Base-by-base conservation (phyloP, 1,140 invertebrate genomes). In the Notospermus geniculatus region DNA sequence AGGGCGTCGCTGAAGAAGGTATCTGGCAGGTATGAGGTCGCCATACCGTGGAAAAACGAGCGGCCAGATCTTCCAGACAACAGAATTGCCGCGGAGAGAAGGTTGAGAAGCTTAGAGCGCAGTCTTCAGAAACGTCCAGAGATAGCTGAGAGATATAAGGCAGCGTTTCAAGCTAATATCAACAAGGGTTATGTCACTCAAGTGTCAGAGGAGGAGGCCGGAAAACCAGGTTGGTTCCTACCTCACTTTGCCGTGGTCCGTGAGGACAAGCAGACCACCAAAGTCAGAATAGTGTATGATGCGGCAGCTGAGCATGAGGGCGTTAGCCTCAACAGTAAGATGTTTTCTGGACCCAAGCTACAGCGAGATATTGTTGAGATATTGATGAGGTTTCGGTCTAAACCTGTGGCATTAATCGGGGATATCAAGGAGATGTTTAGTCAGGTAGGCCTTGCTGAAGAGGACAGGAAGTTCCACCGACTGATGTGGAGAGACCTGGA, bases 331-430 rank as follows among this genome's bases (percentile, higher is more conserved):
- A 68, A 68, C 56, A 60, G 60, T 29, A 1, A 19, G 7, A 61
- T 75, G 32, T 25, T 65, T 23, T 22, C 32, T 19, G 74, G 74
- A 1, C 79, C 82, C 19, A 73, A 73, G 57, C 43, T 84, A 0
- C 79, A 83, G 70, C 70, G 39, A 43, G 59, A 62, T 22, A 30
- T 72, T 15, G 54, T 69, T 41, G 59, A 52, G 46, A 63, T 72
- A 0, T 50, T 73, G 15, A 23, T 70, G 0, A 54, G 63, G 43
- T 73, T 73, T 62, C 60, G 72, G 5, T 36, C 36, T 13, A 23
- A 64, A 17, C 43, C 36, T 23, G 55, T 73, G 1, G 66, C 62
- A 11, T 28, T 72, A 2, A 43, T 55, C 0, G 59, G 60, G 22
- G 63, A 68, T 28, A 66, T 68, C 1, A 23, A 32, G 43, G 61